Conservation (phyloP, 1,140 invertebrate genomes). For the Drosophila littoralis region DNA sequence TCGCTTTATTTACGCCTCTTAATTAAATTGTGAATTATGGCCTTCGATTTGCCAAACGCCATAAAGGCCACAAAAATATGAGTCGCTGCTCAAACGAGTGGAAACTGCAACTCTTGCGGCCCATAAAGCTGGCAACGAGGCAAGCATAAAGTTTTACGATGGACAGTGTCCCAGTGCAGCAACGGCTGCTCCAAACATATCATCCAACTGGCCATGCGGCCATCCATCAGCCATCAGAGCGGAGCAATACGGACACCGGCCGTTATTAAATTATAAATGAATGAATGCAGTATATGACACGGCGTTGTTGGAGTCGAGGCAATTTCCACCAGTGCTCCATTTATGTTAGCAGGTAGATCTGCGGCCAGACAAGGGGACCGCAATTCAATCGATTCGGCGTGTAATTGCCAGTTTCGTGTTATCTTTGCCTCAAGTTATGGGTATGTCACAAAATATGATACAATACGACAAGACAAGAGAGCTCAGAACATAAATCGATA, state of each 20-base stretch:
- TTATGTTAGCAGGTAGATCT: constrained; percentile 27
- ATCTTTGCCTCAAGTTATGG: constrained; percentile 62
- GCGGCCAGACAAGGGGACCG: constrained; percentile 2
- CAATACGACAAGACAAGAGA: constrained; percentile 38
- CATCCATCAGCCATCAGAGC: constrained; percentile 21
- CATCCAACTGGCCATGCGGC: not conserved
- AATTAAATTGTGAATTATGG: constrained; percentile 84
- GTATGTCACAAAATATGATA: constrained; percentile 68
- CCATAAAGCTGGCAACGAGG: constrained; percentile 66
- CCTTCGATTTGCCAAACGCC: constrained; percentile 74
- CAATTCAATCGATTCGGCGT: constrained; percentile 39
- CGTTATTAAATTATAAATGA: constrained; percentile 84
- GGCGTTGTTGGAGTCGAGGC: constrained; percentile 57
- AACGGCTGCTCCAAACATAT: constrained; percentile 6
- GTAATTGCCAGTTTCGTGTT: constrained; percentile 23
- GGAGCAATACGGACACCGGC: constrained; percentile 53
- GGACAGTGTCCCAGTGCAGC: constrained; percentile 30
- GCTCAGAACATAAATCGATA: constrained; percentile 54
- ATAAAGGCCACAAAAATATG: constrained; percentile 80
- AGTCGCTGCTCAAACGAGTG: constrained; percentile 28
- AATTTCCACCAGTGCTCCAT: constrained; percentile 20
- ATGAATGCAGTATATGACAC: constrained; percentile 80
- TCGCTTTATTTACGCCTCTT: constrained; percentile 70
- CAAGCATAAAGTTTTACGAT: constrained; percentile 71
- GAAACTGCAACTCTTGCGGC: constrained; percentile 52